Evolutionary conservation across 2,113 vertebrate genomes (phyloP).

Genomic region (Hemibagrus wyckioides): DNA sequence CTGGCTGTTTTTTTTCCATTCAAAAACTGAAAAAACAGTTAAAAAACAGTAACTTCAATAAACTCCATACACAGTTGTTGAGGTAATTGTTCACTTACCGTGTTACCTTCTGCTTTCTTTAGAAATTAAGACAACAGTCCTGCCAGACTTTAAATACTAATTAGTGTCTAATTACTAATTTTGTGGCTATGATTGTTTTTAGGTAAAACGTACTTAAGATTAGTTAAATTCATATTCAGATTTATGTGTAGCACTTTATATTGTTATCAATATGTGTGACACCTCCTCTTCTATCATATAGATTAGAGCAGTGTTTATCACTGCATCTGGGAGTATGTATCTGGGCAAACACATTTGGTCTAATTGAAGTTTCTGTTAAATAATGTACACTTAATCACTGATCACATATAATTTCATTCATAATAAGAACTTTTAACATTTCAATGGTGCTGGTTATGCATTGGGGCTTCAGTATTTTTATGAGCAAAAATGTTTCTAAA

Average conservation of each 20-base stretch:
- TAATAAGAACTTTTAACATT: not conserved
- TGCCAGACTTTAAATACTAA: no score
- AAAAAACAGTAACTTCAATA: no score
- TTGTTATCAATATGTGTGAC: not conserved
- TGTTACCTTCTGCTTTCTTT: not conserved
- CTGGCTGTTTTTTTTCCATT: no score
- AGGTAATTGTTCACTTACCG: no score
- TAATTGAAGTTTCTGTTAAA: not conserved
- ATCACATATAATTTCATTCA: no score
- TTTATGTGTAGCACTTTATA: not conserved
- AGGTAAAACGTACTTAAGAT: not conserved
- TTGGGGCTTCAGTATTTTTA: not conserved
- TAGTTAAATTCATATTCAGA: not conserved
- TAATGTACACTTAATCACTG: not conserved
- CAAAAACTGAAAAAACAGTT: no score
- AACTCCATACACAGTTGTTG: no score
- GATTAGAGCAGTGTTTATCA: not conserved
- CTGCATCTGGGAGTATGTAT: not conserved
- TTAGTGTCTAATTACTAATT: no score
- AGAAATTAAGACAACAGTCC: no score
- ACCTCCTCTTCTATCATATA: not conserved
- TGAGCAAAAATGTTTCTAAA: not conserved
- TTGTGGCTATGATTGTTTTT: no score
- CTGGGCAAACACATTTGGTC: no score
- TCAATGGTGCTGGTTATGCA: not conserved